Evolutionary conservation across 2,113 vertebrate genomes (phyloP).

Genomic region (Chiloscyllium plagiosum): DNA sequence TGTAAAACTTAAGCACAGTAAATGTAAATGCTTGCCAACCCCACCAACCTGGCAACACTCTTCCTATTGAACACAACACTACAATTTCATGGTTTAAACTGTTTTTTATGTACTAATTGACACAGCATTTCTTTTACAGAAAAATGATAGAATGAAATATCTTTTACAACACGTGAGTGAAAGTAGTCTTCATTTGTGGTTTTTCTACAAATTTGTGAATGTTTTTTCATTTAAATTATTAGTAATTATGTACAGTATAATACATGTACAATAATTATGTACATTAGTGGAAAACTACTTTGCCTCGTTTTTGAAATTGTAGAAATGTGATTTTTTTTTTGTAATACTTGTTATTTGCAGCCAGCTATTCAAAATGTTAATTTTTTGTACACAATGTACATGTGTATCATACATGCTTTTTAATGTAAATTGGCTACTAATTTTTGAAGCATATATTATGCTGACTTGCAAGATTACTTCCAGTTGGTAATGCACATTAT

Average conservation of each 20-base stretch:
- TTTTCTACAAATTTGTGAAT: not conserved
- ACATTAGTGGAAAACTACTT: not conserved
- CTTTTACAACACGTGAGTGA: not conserved
- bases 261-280: not conserved
- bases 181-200: not conserved
- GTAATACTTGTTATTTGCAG: constrained; percentile 20
- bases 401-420: constrained; percentile 25
- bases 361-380: not conserved
- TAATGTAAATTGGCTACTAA: not conserved
- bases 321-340: not conserved
- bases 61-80: not conserved
- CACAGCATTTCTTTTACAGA: not conserved
- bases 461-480: not conserved
- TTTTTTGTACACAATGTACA: constrained; percentile 8
- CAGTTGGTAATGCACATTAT: not conserved
- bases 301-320: not conserved
- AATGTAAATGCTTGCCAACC: not conserved
- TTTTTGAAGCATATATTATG: not conserved
- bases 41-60: not conserved
- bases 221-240: no score
- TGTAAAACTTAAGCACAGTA: not conserved
- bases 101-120: not conserved
- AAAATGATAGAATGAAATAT: not conserved
- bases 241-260: no score
- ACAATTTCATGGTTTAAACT: not conserved